These are phyloP conservation scores for Scleropages formosus DNA, from an alignment of 2,797 vertebrate genomes.

Conservation along the genomic window DNA sequence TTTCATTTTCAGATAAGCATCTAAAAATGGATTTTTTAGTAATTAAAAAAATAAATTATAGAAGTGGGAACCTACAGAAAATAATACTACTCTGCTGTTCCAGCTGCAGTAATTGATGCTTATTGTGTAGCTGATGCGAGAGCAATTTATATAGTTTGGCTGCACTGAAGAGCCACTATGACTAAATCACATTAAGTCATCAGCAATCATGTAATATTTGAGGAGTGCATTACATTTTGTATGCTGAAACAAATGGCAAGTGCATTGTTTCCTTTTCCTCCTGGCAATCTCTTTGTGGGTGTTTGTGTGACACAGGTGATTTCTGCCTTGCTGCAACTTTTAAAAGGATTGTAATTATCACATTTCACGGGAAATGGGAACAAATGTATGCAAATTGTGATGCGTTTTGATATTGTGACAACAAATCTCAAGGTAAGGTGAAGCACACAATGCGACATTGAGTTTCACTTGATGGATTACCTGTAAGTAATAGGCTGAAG, in stretches of 20 bases:
- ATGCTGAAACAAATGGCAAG: constrained; percentile 29
- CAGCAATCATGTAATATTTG: constrained; percentile 33
- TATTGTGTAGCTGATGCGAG: constrained; percentile 31
- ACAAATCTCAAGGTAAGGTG: constrained; percentile 56
- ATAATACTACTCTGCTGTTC: no score
- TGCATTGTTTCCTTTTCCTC: neutral
- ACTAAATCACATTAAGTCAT: constrained; percentile 38
- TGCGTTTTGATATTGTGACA: constrained; percentile 51
- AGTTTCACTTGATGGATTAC: constrained; percentile 39
- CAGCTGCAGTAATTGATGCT: constrained; percentile 36
- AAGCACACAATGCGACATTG: constrained; percentile 52
- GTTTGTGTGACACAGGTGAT: constrained; percentile 37
- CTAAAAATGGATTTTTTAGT: no score
- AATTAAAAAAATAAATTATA: no score
- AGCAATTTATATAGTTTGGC: no score
- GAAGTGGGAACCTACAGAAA: no score
- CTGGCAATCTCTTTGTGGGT: constrained; percentile 6
- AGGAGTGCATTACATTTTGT: constrained; percentile 17
- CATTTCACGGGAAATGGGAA: constrained; percentile 47
- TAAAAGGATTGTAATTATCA: constrained; percentile 50
- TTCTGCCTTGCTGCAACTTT: constrained; percentile 35
- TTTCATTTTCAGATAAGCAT: no score
- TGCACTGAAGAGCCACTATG: constrained; percentile 28
- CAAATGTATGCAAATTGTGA: constrained; percentile 58
- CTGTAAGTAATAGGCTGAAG: neutral